These are phyloP conservation scores for Hemithea aestivaria DNA, from an alignment of 2,888 invertebrate species.

Conservation along the genomic window DNA sequence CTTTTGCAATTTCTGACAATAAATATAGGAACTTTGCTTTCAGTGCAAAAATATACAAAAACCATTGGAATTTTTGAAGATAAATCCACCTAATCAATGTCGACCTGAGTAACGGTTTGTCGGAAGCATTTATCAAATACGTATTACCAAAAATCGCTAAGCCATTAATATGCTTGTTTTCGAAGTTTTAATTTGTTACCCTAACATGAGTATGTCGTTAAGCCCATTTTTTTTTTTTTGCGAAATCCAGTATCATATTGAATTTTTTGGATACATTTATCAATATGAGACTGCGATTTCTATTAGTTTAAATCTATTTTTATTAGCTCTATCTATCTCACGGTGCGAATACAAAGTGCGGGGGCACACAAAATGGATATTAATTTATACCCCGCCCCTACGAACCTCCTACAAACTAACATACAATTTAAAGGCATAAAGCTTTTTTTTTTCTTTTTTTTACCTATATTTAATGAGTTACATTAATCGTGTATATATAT, in stretches of 20 bases:
- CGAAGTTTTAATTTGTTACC: constrained; percentile 42
- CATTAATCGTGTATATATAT: constrained; percentile 77
- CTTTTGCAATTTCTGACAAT: constrained; percentile 44
- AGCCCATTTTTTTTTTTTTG: constrained; percentile 55
- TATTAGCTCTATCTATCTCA: constrained; percentile 68
- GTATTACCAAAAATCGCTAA: constrained; percentile 53
- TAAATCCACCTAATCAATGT: constrained; percentile 38
- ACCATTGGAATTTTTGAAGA: constrained; percentile 13
- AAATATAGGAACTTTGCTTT: constrained; percentile 75
- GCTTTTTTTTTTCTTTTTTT: constrained; percentile 66
- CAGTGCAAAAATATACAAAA: constrained; percentile 60
- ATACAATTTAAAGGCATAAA: constrained; percentile 76
- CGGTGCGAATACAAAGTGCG: constrained; percentile 64
- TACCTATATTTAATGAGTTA: constrained; percentile 69
- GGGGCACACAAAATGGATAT: constrained; percentile 53
- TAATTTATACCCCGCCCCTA: constrained; percentile 54
- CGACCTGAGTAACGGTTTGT: constrained; percentile 36
- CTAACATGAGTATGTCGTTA: constrained; percentile 59
- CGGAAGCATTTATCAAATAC: constrained; percentile 56
- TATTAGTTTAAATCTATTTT: constrained; percentile 48
- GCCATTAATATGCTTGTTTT: constrained; percentile 50
- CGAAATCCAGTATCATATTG: constrained; percentile 37
- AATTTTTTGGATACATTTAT: constrained; percentile 22
- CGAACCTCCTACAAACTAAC: constrained; percentile 62
- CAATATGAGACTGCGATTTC: constrained; percentile 39